Evolutionary conservation across 2,888 invertebrate species (phyloP).

Genomic region (Leucophora obtusa): DNA sequence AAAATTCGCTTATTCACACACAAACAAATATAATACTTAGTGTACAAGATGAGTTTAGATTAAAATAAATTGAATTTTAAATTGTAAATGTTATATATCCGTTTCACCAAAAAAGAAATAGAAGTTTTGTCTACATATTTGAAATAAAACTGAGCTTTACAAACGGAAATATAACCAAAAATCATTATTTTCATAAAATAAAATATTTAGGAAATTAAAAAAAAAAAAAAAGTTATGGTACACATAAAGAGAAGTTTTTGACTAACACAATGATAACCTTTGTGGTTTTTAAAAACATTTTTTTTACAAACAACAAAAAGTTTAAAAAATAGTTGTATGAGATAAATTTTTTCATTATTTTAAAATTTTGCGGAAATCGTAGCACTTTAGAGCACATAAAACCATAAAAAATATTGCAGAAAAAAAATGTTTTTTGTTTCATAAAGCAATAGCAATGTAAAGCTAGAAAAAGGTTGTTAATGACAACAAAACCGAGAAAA

Average conservation of each 20-base stretch:
- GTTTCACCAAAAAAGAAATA: conserved; percentile 11
- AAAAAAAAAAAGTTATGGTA: conserved; percentile 1
- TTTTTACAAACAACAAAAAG: conserved; percentile 33
- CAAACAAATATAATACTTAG: conserved; percentile 49
- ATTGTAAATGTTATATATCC: conserved; percentile 58
- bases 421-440: conserved; percentile 37
- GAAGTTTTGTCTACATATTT: background rate
- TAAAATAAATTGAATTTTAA: conserved; percentile 63
- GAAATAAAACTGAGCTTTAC: background rate
- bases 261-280: conserved; percentile 55
- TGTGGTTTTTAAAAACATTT: conserved; percentile 45
- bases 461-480: conserved; percentile 63
- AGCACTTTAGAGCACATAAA: conserved; percentile 63
- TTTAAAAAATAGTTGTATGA: conserved; percentile 20
- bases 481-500: conserved; percentile 45
- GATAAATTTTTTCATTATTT: conserved; percentile 25
- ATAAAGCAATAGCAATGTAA: conserved; percentile 37
- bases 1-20: conserved; percentile 30
- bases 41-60: conserved; percentile 45
- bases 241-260: background rate
- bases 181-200: background rate
- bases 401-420: conserved; percentile 61
- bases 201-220: conserved; percentile 1
- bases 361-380: conserved; percentile 38
- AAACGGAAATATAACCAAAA: conserved; percentile 30